Conservation (phyloP, 2,797 vertebrate genomes). For the Delichon dasypus region DNA sequence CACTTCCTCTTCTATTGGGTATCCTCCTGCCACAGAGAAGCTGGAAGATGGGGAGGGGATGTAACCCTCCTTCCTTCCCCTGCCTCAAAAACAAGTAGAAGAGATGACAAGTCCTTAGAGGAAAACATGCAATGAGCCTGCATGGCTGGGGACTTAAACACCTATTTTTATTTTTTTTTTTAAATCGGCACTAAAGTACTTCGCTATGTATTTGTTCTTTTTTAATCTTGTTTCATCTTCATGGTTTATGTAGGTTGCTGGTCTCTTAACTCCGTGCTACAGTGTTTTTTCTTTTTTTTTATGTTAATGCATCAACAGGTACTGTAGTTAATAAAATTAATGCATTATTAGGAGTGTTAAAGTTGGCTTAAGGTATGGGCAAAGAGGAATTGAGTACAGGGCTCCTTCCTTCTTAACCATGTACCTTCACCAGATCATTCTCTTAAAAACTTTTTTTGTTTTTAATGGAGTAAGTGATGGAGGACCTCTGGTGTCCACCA, state of each 20-base stretch:
- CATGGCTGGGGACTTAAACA: not conserved
- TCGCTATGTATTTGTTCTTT: not conserved
- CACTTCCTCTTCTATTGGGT: not conserved
- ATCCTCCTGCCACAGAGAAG: not conserved
- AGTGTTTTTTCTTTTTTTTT: not conserved
- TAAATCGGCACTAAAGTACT: not conserved
- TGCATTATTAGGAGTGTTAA: not conserved
- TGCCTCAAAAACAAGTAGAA: not conserved
- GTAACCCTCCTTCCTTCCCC: constrained; percentile 3
- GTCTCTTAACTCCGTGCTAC: not conserved
- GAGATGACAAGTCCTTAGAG: not conserved
- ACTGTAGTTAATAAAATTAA: not conserved
- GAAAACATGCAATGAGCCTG: not conserved
- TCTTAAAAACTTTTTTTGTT: not conserved
- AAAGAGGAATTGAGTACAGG: not conserved
- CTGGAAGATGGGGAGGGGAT: not conserved
- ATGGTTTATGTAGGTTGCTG: not conserved
- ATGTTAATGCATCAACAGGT: not conserved
- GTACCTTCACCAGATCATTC: not conserved
- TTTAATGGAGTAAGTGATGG: not conserved
- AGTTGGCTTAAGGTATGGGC: not conserved
- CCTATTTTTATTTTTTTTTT: not conserved
- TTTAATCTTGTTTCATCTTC: not conserved
- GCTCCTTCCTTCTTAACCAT: not conserved
- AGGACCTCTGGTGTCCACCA: not conserved